These are phyloP conservation scores for Aphaenogaster ashmeadi DNA, from an alignment of 1,140 invertebrate genomes.

Conservation along the genomic window DNA sequence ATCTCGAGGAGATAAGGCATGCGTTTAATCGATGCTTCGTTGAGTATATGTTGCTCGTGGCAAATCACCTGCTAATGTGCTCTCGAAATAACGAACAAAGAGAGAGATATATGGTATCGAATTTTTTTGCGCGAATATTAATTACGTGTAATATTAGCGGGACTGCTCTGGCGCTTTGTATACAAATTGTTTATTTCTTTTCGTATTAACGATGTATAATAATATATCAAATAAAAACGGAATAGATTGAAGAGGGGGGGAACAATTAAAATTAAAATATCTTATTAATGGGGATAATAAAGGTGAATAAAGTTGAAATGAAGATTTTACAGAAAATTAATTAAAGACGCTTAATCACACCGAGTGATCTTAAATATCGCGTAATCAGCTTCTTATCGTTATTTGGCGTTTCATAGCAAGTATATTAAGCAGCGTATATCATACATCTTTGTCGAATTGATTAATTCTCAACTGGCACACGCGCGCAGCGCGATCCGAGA, in stretches of 20 bases:
- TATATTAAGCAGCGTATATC: conserved; percentile 8
- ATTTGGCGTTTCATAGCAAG: not conserved
- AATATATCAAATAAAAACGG: not conserved
- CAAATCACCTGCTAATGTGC: conserved; percentile 55
- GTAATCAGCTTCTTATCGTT: conserved; percentile 29
- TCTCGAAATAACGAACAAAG: conserved; percentile 39
- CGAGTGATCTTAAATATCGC: not conserved
- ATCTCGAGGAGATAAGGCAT: conserved; percentile 62
- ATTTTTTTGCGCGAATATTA: not conserved
- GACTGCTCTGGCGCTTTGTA: not conserved
- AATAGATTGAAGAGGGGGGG: not conserved
- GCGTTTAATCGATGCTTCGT: conserved; percentile 48
- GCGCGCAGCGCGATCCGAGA: not conserved
- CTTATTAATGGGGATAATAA: not conserved
- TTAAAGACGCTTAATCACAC: conserved; percentile 2
- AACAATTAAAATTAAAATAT: not conserved
- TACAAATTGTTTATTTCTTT: not conserved
- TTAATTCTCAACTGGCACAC: conserved; percentile 12
- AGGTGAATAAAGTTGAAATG: not conserved
- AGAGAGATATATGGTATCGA: not conserved
- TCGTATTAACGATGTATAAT: not conserved
- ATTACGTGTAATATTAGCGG: not conserved
- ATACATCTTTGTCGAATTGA: conserved; percentile 17
- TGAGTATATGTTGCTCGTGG: conserved; percentile 19
- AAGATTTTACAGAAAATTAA: conserved; percentile 15